Evolutionary conservation across 2,888 invertebrate genomes (phyloP), one percentile per base, ranked within the genome.

Genomic region (Lamellibrachia columna): DNA sequence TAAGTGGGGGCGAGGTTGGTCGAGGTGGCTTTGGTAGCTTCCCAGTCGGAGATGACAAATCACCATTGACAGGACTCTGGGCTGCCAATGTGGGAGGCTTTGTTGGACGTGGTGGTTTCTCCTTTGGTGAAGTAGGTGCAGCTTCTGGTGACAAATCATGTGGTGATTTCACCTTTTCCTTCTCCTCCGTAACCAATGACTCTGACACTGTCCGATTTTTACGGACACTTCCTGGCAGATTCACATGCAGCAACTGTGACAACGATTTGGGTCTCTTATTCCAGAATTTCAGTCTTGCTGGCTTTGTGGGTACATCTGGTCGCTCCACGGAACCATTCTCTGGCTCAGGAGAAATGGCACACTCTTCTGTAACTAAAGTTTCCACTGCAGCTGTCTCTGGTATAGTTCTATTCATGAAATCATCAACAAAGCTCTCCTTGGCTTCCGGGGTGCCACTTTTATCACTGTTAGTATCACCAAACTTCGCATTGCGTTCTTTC

Each of bases 301-400:
- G 75, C 75, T 75, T 75, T 75, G 75, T 15, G 75, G 75, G 75
- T 75, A 75, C 75, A 22, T 75, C 75, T 75, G 75, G 75, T 75
- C 22, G 15, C 4, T 75, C 75, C 22, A 6, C 22, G 22, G 75
- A 22, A 22, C 75, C n/a, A n/a, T 15, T 22, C 15, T 22, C 75
- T 75, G 75, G 75, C 22, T 75, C 75, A 22, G 75, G 75, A n/a
- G 75, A 75, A 75, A 22, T n/a, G 15, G 75, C 75, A 75, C 22
- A n/a, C n/a, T 75, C 75, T 75, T 75, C 75, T 75, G 75, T 22
- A 15, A 75, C 75, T 4, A n/a, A 15, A 75, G 75, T 6, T 75
- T 75, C 75, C n/a, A n/a, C 15, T 22, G 11, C 15, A 11, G 1
- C 75, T 6, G n/a, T 75, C 75, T 75, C 75, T 6, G 75, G 75